Percentiles rank a stretch among this genome's conserved stretches.
Evolutionary conservation across 92 coral and sea anemone species (phyloP).

Genomic region (Parazoanthus atlanticus): DNA sequence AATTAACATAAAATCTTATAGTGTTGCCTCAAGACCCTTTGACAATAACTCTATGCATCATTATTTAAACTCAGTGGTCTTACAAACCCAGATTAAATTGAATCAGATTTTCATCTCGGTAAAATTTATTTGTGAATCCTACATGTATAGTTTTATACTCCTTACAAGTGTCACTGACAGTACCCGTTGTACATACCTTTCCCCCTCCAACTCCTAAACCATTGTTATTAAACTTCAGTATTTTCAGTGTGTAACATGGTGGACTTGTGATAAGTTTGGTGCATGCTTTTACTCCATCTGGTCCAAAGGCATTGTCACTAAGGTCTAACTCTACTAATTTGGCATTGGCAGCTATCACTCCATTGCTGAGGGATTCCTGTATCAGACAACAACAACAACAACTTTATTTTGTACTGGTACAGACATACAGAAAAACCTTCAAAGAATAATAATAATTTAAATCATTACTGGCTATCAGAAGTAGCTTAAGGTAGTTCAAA

Average conservation of each 20-base stretch:
- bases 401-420: no score
- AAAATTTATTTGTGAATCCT: no score
- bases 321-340: slow-evolving; percentile 86
- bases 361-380: slow-evolving; percentile 88
- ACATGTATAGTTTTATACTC: not conserved
- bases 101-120: no score
- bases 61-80: no score
- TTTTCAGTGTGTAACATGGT: slow-evolving; percentile 86
- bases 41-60: no score
- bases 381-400: not conserved
- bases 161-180: not conserved
- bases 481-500: no score
- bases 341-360: slow-evolving; percentile 86
- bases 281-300: slow-evolving; percentile 97
- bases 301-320: slow-evolving; percentile 99
- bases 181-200: slow-evolving; percentile 56
- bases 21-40: no score
- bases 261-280: slow-evolving; percentile 87
- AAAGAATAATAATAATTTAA: no score
- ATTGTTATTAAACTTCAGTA: slow-evolving; percentile 88
- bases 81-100: no score
- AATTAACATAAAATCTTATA: no score
- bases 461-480: no score
- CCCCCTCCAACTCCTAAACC: slow-evolving; percentile 99
- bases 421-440: no score